Evolutionary conservation across 1,140 invertebrate species (phyloP).

Genomic region (Charaxes varanes): DNA sequence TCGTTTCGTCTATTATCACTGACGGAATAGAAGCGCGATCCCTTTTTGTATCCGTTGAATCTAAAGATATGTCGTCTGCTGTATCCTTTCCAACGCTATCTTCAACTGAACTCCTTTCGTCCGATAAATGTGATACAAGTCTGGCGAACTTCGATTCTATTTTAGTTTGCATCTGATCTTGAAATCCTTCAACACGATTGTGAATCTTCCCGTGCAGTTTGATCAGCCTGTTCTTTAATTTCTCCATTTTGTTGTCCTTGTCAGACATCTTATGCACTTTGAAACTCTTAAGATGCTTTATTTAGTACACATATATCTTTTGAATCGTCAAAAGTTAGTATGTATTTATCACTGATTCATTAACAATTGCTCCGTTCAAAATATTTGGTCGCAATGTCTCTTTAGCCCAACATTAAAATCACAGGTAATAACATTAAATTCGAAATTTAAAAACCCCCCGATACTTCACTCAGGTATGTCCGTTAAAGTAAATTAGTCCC

Average conservation of each 20-base stretch:
- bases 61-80: constrained; percentile 29
- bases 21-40: constrained; percentile 35
- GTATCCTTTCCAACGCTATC: constrained; percentile 25
- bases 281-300: not conserved
- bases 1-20: constrained; percentile 45
- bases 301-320: too few relatives aligned
- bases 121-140: constrained; percentile 59
- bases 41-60: constrained; percentile 19
- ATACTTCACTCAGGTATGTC: too few relatives aligned
- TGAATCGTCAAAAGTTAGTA: too few relatives aligned
- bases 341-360: not conserved
- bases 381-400: too few relatives aligned
- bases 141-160: constrained; percentile 54
- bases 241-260: constrained; percentile 60
- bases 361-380: too few relatives aligned
- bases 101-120: constrained; percentile 43
- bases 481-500: too few relatives aligned
- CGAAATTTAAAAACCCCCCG: too few relatives aligned
- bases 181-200: constrained; percentile 58
- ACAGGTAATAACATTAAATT: too few relatives aligned
- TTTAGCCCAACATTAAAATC: too few relatives aligned
- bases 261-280: constrained; percentile 29
- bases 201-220: constrained; percentile 66
- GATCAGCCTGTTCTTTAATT: constrained; percentile 48
- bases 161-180: constrained; percentile 61